Conservation (phyloP, 53 echinoderm and acorn worm genomes). For the Henricia sp. region DNA sequence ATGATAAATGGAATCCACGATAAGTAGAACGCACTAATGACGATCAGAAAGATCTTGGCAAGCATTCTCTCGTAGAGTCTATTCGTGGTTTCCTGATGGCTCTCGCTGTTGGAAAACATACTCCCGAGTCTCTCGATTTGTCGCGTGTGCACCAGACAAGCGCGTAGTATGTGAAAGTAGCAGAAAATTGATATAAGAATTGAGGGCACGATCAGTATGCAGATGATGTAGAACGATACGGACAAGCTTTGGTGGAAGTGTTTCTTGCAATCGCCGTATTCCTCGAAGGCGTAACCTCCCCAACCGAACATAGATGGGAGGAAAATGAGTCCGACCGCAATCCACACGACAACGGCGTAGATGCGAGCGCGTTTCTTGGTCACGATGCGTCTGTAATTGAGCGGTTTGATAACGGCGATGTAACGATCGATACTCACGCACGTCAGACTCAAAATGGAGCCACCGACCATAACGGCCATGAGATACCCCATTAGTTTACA, state of each 20-base stretch:
- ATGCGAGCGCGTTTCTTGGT: constrained; percentile 74
- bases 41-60: constrained; percentile 88
- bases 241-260: constrained; percentile 67
- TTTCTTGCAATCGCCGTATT: constrained; percentile 76
- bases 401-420: constrained; percentile 83
- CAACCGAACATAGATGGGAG: constrained; percentile 75
- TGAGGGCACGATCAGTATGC: constrained; percentile 79
- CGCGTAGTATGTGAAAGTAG: constrained; percentile 81
- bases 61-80: constrained; percentile 74
- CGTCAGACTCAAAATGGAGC: constrained; percentile 80
- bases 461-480: constrained; percentile 75
- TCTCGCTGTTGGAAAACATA: constrained; percentile 52
- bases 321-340: constrained; percentile 65
- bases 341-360: constrained; percentile 71
- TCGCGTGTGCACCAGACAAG: constrained; percentile 68
- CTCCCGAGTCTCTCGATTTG: constrained; percentile 70
- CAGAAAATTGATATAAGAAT: constrained; percentile 78
- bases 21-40: constrained; percentile 91
- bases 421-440: constrained; percentile 90
- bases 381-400: constrained; percentile 78
- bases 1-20: constrained; percentile 93
- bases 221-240: constrained; percentile 82
- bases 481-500: constrained; percentile 82
- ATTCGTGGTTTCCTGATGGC: constrained; percentile 55
- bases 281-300: constrained; percentile 72